A percentile compares a stretch with the other conserved stretches of the same genome.
Evolutionary conservation across 2,797 vertebrate species (phyloP).

Genomic region (Betta splendens): DNA sequence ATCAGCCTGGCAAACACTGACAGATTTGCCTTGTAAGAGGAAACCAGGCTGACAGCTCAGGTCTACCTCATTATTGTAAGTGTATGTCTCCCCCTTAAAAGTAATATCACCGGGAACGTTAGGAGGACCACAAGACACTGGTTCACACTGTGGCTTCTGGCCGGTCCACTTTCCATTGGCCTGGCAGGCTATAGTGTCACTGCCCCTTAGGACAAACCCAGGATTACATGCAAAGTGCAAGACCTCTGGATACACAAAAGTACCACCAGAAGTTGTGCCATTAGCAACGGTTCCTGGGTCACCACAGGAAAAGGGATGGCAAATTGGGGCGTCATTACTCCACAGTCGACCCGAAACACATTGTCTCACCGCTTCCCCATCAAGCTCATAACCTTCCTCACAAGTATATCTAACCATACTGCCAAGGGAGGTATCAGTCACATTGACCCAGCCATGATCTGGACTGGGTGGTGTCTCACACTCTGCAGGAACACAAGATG

Average conservation of each 20-base stretch:
- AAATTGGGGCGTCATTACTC: slow-evolving; percentile 84
- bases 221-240: slow-evolving; percentile 85
- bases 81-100: slow-evolving; percentile 83
- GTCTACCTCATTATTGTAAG: slow-evolving; percentile 79
- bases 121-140: slow-evolving; percentile 86
- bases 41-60: slow-evolving; percentile 88
- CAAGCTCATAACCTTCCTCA: slow-evolving; percentile 84
- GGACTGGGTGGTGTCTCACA: slow-evolving; percentile 84
- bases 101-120: slow-evolving; percentile 75
- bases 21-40: slow-evolving; percentile 81
- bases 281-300: slow-evolving; percentile 81
- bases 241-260: slow-evolving; percentile 79
- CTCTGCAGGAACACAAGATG: slow-evolving; percentile 86
- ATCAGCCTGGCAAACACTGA: slow-evolving; percentile 86
- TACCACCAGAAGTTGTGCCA: slow-evolving; percentile 79
- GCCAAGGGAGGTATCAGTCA: slow-evolving; percentile 84
- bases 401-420: slow-evolving; percentile 86
- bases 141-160: slow-evolving; percentile 85
- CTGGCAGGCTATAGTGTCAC: slow-evolving; percentile 81
- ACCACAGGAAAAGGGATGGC: slow-evolving; percentile 81
- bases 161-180: slow-evolving; percentile 86
- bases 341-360: slow-evolving; percentile 88
- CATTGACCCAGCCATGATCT: slow-evolving; percentile 85
- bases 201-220: slow-evolving; percentile 88
- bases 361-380: slow-evolving; percentile 84